These are phyloP conservation scores for Xiphorhynchus erythropygius DNA, from an alignment of 2,797 vertebrate genomes.

Conservation along the genomic window DNA sequence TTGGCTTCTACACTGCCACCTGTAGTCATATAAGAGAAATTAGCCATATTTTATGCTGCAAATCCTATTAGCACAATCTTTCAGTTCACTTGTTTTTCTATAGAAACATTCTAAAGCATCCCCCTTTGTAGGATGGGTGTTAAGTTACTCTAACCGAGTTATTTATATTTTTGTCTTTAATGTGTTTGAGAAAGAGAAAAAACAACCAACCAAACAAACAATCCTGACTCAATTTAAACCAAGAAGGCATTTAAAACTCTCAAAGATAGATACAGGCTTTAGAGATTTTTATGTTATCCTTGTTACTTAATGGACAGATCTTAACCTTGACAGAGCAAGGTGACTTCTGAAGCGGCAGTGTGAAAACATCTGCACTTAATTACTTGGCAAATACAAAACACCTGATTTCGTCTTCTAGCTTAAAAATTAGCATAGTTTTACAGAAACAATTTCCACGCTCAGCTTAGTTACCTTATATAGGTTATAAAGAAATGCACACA, in stretches of 20 bases:
- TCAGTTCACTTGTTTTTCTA: neutral
- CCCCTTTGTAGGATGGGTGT: neutral
- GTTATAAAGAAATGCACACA: neutral
- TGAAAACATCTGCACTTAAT: neutral
- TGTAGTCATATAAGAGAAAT: slow-evolving; percentile 77
- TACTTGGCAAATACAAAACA: neutral
- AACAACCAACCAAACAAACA: neutral
- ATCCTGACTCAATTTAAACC: neutral
- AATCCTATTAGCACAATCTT: neutral
- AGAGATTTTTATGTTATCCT: neutral
- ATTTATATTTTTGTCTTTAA: neutral
- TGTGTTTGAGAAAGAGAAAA: neutral
- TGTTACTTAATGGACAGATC: neutral
- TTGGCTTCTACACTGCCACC: slow-evolving; percentile 80
- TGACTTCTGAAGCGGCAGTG: neutral
- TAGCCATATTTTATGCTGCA: slow-evolving; percentile 53
- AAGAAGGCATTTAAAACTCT: neutral
- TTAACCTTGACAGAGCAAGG: neutral
- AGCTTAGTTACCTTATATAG: neutral
- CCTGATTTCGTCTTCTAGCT: neutral
- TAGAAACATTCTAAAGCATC: neutral
- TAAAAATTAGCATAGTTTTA: neutral
- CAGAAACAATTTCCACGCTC: neutral
- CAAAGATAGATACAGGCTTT: neutral
- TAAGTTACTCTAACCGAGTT: neutral